A percentile compares a stretch with the other conserved stretches of the same genome.
Evolutionary conservation across 2,113 vertebrate species (phyloP).

Genomic region (Platysternon megacephalum): DNA sequence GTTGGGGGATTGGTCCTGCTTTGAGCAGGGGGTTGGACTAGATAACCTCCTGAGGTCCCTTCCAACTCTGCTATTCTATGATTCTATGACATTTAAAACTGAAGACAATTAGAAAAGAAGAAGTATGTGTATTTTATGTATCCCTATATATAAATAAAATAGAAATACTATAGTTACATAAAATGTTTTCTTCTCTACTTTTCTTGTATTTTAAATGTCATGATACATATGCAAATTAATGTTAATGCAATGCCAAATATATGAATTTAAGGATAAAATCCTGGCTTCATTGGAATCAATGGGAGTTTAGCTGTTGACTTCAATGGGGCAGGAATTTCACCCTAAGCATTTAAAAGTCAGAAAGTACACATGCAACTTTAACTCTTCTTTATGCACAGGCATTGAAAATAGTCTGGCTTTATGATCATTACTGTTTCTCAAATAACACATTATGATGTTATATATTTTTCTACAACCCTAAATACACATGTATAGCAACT

Average conservation of each 20-base stretch:
- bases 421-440: neutral
- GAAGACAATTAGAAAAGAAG: neutral
- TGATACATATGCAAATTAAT: too few species aligned
- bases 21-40: too few species aligned
- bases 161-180: neutral
- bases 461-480: neutral
- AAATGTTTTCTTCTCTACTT: neutral
- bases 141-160: neutral
- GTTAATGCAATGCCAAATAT: neutral
- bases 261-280: neutral
- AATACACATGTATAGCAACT: neutral
- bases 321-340: neutral
- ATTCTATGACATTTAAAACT: neutral
- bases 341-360: fast-evolving
- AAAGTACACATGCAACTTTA: neutral
- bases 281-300: neutral
- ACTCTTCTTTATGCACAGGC: fast-evolving
- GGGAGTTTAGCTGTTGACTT: neutral
- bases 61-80: too few species aligned
- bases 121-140: neutral
- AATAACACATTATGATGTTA: neutral
- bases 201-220: neutral
- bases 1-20: too few species aligned
- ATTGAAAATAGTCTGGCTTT: neutral
- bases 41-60: too few species aligned